Conservation (phyloP, 2,797 vertebrate species). For the Lemur catta region DNA sequence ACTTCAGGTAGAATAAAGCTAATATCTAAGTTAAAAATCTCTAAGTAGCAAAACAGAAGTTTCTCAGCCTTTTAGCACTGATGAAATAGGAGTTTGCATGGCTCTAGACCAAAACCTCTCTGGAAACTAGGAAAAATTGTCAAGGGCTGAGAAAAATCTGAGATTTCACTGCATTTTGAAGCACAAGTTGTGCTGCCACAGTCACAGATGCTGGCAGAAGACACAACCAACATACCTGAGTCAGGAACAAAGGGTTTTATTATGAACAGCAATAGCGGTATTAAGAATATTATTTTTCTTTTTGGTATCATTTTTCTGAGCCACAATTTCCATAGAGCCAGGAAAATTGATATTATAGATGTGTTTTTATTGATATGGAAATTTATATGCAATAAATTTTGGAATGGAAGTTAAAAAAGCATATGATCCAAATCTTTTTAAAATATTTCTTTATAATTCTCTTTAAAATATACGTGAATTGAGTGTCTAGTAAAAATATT, state of each 20-base stretch:
- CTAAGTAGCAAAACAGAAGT: too few relatives aligned
- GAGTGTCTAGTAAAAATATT: not conserved
- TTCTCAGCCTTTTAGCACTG: not conserved
- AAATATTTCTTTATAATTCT: not conserved
- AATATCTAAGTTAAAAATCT: not conserved
- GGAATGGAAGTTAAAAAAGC: not conserved
- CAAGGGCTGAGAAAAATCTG: not conserved
- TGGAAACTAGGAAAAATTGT: not conserved
- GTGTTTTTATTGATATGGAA: not conserved
- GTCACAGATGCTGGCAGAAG: too few relatives aligned
- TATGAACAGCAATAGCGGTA: too few relatives aligned
- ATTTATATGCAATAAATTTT: not conserved
- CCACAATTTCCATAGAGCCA: not conserved
- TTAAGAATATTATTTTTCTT: not conserved
- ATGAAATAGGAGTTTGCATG: not conserved
- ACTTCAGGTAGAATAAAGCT: not conserved
- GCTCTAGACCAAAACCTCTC: not conserved
- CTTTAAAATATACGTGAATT: not conserved
- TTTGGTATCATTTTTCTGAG: not conserved
- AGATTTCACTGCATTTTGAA: not conserved
- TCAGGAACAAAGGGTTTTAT: too few relatives aligned
- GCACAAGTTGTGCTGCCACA: not conserved
- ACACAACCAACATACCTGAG: not conserved
- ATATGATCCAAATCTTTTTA: not conserved
- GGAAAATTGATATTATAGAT: not conserved